Conservation (phyloP, 2,113 vertebrate species). For the Oceanites oceanicus region DNA sequence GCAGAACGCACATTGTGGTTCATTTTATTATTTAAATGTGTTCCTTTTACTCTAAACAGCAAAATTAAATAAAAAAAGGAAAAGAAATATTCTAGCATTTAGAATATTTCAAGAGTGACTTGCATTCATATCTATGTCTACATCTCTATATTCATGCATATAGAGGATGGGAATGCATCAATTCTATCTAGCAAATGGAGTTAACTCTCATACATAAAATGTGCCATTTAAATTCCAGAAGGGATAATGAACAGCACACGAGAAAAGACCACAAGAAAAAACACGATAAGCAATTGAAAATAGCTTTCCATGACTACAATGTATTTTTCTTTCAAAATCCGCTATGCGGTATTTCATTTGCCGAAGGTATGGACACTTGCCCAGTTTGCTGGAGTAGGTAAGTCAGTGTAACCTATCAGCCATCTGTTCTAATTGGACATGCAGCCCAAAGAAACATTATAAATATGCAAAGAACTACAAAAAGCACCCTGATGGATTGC, state of each 20-base stretch:
- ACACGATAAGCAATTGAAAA: not conserved
- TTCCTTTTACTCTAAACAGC: conserved; percentile 50
- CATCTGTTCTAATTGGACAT: conserved; percentile 71
- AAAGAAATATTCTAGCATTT: conserved; percentile 35
- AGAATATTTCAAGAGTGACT: not conserved
- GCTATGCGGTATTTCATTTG: not conserved
- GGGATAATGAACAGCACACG: conserved; percentile 28
- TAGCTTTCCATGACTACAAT: not conserved
- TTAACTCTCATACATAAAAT: conserved; percentile 28
- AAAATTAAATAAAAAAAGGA: conserved; percentile 64
- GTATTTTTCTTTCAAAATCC: not conserved
- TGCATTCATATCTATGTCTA: conserved; percentile 13
- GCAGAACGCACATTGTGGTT: conserved; percentile 11
- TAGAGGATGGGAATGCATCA: not conserved
- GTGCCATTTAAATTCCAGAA: conserved; percentile 51
- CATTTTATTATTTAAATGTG: conserved; percentile 63
- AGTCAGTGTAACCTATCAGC: conserved; percentile 41
- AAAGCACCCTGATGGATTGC: not conserved
- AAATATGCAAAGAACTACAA: conserved; percentile 28
- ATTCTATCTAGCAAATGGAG: conserved; percentile 34
- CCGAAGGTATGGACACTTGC: conserved; percentile 24
- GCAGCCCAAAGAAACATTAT: conserved; percentile 24
- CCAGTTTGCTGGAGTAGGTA: conserved; percentile 52
- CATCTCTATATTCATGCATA: not conserved
- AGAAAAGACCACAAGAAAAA: not conserved